These are phyloP conservation scores for Baronia brevicornis DNA, from an alignment of 2,888 invertebrate genomes.

Conservation along the genomic window DNA sequence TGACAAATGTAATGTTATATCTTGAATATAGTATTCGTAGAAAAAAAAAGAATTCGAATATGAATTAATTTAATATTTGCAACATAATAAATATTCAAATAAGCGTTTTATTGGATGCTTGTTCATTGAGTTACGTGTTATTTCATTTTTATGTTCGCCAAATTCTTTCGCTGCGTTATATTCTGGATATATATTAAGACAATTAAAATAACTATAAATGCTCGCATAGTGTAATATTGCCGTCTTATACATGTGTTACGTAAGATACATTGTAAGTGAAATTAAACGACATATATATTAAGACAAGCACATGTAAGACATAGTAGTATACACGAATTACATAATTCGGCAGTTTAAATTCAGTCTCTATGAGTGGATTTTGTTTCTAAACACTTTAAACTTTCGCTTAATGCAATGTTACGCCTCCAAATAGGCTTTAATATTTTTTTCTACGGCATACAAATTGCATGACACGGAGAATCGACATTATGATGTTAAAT, in stretches of 20 bases:
- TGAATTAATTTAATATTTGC: too few species aligned
- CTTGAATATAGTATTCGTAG: too few species aligned
- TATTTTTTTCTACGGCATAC: constrained; percentile 43
- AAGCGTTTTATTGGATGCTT: too few species aligned
- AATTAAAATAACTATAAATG: too few species aligned
- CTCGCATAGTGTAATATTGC: too few species aligned
- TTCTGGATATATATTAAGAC: too few species aligned
- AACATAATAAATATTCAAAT: too few species aligned
- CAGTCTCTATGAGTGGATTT: constrained; percentile 27
- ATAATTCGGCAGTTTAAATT: constrained; percentile 55
- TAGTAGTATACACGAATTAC: constrained; percentile 24
- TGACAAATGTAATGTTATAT: too few species aligned
- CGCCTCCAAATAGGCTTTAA: constrained; percentile 43
- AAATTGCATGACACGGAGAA: constrained; percentile 34
- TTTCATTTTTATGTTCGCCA: too few species aligned
- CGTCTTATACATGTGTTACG: neutral
- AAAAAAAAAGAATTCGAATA: too few species aligned
- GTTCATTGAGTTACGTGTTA: too few species aligned
- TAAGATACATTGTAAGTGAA: constrained; percentile 6
- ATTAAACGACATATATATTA: constrained; percentile 7
- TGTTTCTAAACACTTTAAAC: constrained; percentile 31
- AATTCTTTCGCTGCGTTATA: too few species aligned
- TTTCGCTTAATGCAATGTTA: constrained; percentile 42
- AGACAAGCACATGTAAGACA: constrained; percentile 14
- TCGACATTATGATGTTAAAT: constrained; percentile 15